These are phyloP conservation scores for Tiliacea aurago DNA, from an alignment of 2,888 invertebrate genomes.

Conservation along the genomic window DNA sequence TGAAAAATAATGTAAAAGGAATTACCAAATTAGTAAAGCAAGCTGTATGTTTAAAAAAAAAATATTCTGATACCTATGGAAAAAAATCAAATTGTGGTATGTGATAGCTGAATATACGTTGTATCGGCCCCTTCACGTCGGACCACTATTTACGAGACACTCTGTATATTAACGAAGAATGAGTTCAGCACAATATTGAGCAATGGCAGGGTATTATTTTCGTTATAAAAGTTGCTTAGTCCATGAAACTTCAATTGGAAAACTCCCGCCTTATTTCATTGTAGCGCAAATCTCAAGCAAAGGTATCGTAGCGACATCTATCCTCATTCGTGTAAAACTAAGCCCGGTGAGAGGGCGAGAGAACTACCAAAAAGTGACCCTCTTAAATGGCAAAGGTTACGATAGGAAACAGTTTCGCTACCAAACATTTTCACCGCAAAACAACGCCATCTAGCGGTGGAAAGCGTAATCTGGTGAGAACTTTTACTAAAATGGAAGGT, in stretches of 20 bases:
- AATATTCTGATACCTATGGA: too few species aligned
- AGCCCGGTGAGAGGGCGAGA: neutral
- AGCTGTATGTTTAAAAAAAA: too few species aligned
- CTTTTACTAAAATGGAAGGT: neutral
- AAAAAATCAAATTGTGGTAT: too few species aligned
- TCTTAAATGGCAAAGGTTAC: conserved; percentile 2
- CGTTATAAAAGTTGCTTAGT: neutral
- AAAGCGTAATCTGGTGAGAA: conserved; percentile 34
- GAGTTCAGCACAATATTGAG: neutral
- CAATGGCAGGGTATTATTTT: neutral
- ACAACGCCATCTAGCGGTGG: conserved; percentile 52
- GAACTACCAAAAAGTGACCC: neutral
- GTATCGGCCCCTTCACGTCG: too few species aligned
- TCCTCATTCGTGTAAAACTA: neutral
- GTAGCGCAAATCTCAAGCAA: neutral
- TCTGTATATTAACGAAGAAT: neutral
- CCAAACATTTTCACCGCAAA: neutral
- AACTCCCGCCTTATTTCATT: conserved; percentile 8
- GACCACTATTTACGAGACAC: too few species aligned
- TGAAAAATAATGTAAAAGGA: too few species aligned
- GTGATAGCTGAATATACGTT: too few species aligned
- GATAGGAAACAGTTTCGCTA: conserved; percentile 1
- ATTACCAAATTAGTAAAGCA: too few species aligned
- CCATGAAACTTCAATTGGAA: conserved; percentile 16
- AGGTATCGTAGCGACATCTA: conserved; percentile 45